phyloP scores from a whole-genome alignment of 2,113 vertebrate genomes.

The Shinisaurus crocodilurus region DNA sequence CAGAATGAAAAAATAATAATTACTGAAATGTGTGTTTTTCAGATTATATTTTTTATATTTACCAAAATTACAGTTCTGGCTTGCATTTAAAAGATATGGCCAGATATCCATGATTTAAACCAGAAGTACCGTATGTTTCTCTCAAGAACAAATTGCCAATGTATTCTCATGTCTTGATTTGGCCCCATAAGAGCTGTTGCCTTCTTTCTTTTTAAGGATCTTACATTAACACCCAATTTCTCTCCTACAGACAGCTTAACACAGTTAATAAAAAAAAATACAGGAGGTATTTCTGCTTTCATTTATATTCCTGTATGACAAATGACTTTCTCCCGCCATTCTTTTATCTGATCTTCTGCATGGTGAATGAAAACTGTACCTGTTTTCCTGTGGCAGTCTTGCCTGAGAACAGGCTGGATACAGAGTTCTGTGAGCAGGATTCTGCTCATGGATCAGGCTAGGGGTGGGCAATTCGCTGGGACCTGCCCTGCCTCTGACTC shows the following conservation, averaged over 20 bases:
- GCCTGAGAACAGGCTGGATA: too few species aligned
- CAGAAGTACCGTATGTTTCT: neutral
- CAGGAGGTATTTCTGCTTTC: neutral
- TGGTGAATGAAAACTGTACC: neutral
- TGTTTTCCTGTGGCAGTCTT: neutral
- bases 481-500: too few species aligned
- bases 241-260: rapidly evolving
- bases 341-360: neutral
- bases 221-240: neutral
- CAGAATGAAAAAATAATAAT: too few species aligned
- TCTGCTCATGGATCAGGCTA: too few species aligned
- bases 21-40: neutral
- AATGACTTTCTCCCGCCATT: neutral
- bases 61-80: neutral
- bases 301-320: neutral
- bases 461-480: too few species aligned
- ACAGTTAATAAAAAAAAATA: neutral
- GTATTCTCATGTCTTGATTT: neutral
- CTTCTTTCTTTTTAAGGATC: neutral
- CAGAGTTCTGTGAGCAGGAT: too few species aligned
- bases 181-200: neutral
- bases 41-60: neutral
- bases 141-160: neutral
- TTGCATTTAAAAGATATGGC: neutral
- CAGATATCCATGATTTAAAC: neutral